Evolutionary conservation across 2,888 invertebrate species (phyloP).

Genomic region (Lithosia quadra): DNA sequence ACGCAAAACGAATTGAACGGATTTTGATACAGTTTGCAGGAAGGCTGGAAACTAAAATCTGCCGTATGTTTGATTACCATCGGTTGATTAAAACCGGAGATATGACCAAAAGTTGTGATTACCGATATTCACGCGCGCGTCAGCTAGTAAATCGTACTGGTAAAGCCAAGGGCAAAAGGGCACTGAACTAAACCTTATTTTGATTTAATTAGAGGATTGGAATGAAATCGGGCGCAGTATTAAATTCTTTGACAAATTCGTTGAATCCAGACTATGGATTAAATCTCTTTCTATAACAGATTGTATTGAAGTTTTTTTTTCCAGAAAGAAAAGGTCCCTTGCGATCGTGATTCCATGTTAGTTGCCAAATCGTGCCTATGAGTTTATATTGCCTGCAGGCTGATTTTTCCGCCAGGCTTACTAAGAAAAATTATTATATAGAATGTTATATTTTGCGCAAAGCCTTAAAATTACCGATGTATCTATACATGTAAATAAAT

Average conservation of each 20-base stretch:
- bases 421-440: not conserved
- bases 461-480: too few relatives aligned
- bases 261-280: slow-evolving; percentile 37
- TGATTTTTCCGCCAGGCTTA: not conserved
- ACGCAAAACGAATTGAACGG: too few relatives aligned
- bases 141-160: too few relatives aligned
- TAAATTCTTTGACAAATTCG: slow-evolving; percentile 51
- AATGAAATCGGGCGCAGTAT: slow-evolving; percentile 36
- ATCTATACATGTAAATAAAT: too few relatives aligned
- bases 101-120: too few relatives aligned
- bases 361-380: not conserved
- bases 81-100: too few relatives aligned
- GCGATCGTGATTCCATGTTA: not conserved
- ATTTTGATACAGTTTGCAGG: too few relatives aligned
- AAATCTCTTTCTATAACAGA: slow-evolving; percentile 36
- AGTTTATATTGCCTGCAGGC: not conserved
- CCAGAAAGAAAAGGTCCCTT: not conserved
- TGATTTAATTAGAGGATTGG: slow-evolving; percentile 36
- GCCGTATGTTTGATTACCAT: too few relatives aligned
- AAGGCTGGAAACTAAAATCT: too few relatives aligned
- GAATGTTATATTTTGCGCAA: too few relatives aligned
- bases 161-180: not conserved
- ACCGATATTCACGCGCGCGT: too few relatives aligned
- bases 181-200: slow-evolving; percentile 24
- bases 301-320: slow-evolving; percentile 34